Conservation (phyloP, 2,797 vertebrate genomes). For the Melanotaenia boesemani region DNA sequence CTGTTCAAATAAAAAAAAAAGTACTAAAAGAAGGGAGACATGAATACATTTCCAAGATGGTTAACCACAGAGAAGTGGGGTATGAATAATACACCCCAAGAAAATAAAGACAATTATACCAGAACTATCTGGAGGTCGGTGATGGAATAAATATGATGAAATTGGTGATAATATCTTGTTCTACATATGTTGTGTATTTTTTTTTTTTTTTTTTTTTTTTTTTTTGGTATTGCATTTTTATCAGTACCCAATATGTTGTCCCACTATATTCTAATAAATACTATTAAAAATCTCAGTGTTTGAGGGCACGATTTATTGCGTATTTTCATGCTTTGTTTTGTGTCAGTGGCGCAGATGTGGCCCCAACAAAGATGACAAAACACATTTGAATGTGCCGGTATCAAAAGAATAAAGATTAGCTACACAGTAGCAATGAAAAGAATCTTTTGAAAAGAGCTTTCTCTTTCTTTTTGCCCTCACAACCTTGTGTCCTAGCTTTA, state of each 20-base stretch:
- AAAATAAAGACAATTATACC: slow-evolving; percentile 44
- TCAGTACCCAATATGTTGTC: background rate
- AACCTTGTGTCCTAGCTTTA: slow-evolving; percentile 1
- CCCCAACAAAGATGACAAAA: background rate
- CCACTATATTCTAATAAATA: background rate
- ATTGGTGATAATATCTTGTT: slow-evolving; percentile 20
- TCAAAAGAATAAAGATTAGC: slow-evolving; percentile 4
- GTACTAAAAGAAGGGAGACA: slow-evolving; percentile 52
- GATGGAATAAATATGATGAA: slow-evolving; percentile 44
- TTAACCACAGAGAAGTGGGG: slow-evolving; percentile 62
- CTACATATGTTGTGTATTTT: background rate
- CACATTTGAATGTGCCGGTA: background rate
- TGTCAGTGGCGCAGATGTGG: background rate
- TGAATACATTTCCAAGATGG: slow-evolving; percentile 57
- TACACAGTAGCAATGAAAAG: slow-evolving; percentile 24
- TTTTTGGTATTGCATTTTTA: background rate
- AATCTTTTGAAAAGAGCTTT: slow-evolving; percentile 1
- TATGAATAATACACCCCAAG: slow-evolving; percentile 51
- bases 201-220: too few relatives aligned
- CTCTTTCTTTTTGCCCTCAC: slow-evolving; percentile 2
- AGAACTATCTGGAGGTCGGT: slow-evolving; percentile 35
- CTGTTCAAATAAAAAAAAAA: slow-evolving; percentile 70
- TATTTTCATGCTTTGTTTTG: slow-evolving; percentile 1
- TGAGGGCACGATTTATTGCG: background rate
- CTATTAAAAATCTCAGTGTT: background rate